Base-by-base conservation (phyloP, 2,797 vertebrate species). In the Propithecus deckenii region DNA sequence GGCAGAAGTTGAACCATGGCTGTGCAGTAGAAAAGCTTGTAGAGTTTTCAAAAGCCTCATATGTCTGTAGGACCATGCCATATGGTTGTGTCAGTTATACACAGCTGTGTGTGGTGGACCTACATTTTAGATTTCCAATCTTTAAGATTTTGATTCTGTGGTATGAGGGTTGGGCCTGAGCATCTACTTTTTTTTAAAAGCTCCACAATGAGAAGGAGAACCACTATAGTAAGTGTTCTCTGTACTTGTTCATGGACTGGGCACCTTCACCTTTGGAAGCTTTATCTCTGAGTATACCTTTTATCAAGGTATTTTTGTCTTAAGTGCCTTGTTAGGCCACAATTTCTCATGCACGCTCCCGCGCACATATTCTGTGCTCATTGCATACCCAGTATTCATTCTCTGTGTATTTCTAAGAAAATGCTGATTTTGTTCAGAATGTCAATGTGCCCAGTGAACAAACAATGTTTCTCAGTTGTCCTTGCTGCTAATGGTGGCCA, bases 401-500 rank as follows among this genome's bases (percentile, higher is more conserved):
- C 38, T 72, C 18, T 72, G 23, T 55, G 78, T 85, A 4, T 65
- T 72, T 91, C 57, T 87, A 80, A 86, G 87, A 90, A 69, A 85
- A 50, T 32, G 63, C 35, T 63, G 43, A 80, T 81, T 91, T 87
- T 95, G 30, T 72, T 87, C 57, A 38, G 48, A 38, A 14, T 65
- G 74, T 12, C 57, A 80, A 23, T 67, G 30, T 86, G 15, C 48
- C 57, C 38, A 67, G 57, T 4, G 7, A 17, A 59, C 32, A 93
- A 69, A 32, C 48, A 67, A 41, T 1, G 22, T 59, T 61, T 59
- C 50, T 30, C 32, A 63, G 38, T 74, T 93, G 30, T 93, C 17
- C 30, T 93, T 92, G 61, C 57, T n/a, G 11, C 43, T 18, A 55
- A 86, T 14, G 22, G 17, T 50, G 67, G 23, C 2, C 2, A 23